These are phyloP conservation scores for Camptogramma bilineatum DNA, from an alignment of 2,888 invertebrate genomes.

Conservation along the genomic window DNA sequence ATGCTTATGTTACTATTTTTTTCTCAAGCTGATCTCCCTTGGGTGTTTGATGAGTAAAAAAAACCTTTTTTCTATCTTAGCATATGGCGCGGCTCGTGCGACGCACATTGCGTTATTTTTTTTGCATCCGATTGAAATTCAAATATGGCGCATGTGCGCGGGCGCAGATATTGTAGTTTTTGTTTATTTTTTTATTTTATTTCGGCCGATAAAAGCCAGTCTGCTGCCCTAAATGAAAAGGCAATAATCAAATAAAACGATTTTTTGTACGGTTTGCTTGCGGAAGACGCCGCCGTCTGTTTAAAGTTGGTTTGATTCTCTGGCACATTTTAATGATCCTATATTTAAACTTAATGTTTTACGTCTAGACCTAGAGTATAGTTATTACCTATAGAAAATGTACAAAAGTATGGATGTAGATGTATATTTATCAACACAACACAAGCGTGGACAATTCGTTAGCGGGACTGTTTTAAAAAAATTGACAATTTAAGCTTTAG, in stretches of 20 bases:
- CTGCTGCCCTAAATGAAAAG: conserved; percentile 54
- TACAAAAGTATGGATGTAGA: background rate
- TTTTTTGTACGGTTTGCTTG: conserved; percentile 40
- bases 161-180: conserved; percentile 67
- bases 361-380: too few relatives aligned
- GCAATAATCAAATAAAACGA: conserved; percentile 61
- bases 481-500: too few relatives aligned
- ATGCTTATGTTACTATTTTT: conserved; percentile 83
- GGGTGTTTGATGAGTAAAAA: conserved; percentile 78
- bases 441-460: too few relatives aligned
- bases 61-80: conserved; percentile 63
- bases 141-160: conserved; percentile 77
- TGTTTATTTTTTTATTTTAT: conserved; percentile 61
- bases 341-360: background rate
- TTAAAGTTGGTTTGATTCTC: conserved; percentile 21
- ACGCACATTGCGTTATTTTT: conserved; percentile 82
- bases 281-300: conserved; percentile 23
- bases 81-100: conserved; percentile 82
- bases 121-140: conserved; percentile 83
- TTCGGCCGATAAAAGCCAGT: conserved; percentile 59
- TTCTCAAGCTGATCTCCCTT: conserved; percentile 70
- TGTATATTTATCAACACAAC: background rate
- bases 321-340: conserved; percentile 3
- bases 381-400: background rate
- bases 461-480: too few relatives aligned